These are phyloP conservation scores for Clistopyga incitator DNA, from an alignment of 2,888 invertebrate genomes.

Conservation along the genomic window DNA sequence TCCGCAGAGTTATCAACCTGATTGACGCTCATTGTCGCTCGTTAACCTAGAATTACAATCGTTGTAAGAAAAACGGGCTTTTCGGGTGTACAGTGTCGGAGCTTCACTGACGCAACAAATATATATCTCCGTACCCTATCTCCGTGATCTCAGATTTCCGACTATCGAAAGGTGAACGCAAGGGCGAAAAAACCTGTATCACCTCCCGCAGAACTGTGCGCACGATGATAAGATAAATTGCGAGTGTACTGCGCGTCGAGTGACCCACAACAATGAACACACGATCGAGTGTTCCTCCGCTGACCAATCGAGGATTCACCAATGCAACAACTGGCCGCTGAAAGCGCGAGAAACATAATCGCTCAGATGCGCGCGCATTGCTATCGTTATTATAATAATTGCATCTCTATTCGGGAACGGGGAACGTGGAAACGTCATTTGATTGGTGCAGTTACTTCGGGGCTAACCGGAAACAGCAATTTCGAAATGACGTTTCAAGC, in stretches of 20 bases:
- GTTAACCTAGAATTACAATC: slow-evolving; percentile 43
- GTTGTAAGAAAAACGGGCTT: not conserved
- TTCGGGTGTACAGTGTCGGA: not conserved
- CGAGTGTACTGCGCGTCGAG: slow-evolving; percentile 7
- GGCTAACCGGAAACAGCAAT: too few relatives aligned
- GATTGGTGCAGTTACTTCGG: too few relatives aligned
- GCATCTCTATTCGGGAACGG: not conserved
- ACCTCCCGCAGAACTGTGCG: not conserved
- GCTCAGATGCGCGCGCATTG: not conserved
- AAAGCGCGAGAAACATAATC: not conserved
- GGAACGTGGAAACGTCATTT: too few relatives aligned
- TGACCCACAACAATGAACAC: slow-evolving; percentile 23
- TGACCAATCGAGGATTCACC: not conserved
- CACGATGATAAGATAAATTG: slow-evolving; percentile 26
- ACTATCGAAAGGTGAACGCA: not conserved
- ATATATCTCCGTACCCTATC: not conserved
- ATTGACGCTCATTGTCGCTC: slow-evolving; percentile 53
- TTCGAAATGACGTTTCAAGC: too few relatives aligned
- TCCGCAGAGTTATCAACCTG: slow-evolving; percentile 28
- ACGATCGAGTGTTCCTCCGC: not conserved
- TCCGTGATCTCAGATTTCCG: not conserved
- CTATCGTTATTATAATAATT: not conserved
- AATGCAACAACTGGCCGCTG: slow-evolving; percentile 15
- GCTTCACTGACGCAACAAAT: not conserved
- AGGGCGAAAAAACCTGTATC: not conserved